Evolutionary conservation across 2,797 vertebrate species (phyloP).

Genomic region (Alauda arvensis): DNA sequence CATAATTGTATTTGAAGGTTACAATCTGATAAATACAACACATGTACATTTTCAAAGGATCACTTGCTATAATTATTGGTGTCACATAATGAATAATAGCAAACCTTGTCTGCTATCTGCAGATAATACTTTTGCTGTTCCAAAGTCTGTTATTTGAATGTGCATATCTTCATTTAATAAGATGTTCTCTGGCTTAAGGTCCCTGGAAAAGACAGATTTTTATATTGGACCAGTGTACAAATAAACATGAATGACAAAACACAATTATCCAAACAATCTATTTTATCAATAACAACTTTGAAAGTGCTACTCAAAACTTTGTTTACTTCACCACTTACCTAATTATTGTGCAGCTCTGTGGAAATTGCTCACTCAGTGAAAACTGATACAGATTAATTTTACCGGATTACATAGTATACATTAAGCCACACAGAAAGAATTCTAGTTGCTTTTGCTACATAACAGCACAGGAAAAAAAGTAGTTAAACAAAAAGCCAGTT

Average conservation of each 20-base stretch:
- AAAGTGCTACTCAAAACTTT: neutral
- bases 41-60: neutral
- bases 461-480: neutral
- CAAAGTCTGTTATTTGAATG: slow-evolving; percentile 98
- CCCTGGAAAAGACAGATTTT: slow-evolving; percentile 78
- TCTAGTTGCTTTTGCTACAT: neutral
- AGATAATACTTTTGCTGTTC: slow-evolving; percentile 95
- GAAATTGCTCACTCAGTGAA: neutral
- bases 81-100: neutral
- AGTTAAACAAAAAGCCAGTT: neutral
- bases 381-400: neutral
- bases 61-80: neutral
- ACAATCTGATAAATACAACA: neutral
- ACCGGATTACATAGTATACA: neutral
- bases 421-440: neutral
- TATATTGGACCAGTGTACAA: neutral
- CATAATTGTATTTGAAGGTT: neutral
- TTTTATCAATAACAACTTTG: neutral
- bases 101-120: slow-evolving; percentile 94
- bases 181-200: slow-evolving; percentile 98
- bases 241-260: neutral
- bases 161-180: slow-evolving; percentile 98
- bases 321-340: neutral
- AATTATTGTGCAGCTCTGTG: neutral
- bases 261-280: neutral